phyloP scores from a whole-genome alignment of 2,888 invertebrate genomes.

The Drosophila infuscata region DNA sequence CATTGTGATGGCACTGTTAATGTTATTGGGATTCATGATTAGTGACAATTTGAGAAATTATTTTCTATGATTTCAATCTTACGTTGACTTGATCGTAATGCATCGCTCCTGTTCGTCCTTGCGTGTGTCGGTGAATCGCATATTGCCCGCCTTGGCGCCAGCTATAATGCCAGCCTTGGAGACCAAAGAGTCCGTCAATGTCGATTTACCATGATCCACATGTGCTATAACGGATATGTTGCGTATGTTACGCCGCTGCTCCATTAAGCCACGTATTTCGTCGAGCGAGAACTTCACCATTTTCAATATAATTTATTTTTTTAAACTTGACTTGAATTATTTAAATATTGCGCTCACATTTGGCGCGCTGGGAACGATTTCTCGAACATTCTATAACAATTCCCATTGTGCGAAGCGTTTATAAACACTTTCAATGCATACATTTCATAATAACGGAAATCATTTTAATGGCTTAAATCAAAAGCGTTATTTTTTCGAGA shows the following conservation, averaged over 20 bases:
- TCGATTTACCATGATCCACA: conserved; percentile 99
- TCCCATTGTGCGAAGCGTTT: neutral
- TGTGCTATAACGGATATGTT: conserved; percentile 99
- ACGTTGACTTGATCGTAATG: conserved; percentile 99
- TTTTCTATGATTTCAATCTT: conserved; percentile 21
- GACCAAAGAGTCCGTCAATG: conserved; percentile 98
- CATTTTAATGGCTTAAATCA: neutral
- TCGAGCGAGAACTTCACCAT: conserved; percentile 49
- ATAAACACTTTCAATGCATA: conserved; percentile 17
- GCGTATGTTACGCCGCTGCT: conserved; percentile 99
- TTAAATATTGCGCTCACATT: conserved; percentile 26
- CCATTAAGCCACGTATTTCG: conserved; percentile 99
- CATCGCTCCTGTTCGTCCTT: conserved; percentile 99
- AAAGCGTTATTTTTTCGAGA: conserved; percentile 11
- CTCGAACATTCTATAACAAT: neutral
- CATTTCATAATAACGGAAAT: conserved; percentile 41
- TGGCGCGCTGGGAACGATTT: conserved; percentile 18
- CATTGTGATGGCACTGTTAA: conserved; percentile 97
- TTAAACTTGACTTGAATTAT: conserved; percentile 1
- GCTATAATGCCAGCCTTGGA: conserved; percentile 99
- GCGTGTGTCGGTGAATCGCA: conserved; percentile 99
- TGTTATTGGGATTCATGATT: neutral
- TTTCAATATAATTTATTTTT: conserved; percentile 2
- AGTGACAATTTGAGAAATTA: neutral
- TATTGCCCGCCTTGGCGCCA: conserved; percentile 98